These are phyloP conservation scores for Drosophila nigricruria DNA, from an alignment of 2,888 invertebrate genomes.

Conservation along the genomic window DNA sequence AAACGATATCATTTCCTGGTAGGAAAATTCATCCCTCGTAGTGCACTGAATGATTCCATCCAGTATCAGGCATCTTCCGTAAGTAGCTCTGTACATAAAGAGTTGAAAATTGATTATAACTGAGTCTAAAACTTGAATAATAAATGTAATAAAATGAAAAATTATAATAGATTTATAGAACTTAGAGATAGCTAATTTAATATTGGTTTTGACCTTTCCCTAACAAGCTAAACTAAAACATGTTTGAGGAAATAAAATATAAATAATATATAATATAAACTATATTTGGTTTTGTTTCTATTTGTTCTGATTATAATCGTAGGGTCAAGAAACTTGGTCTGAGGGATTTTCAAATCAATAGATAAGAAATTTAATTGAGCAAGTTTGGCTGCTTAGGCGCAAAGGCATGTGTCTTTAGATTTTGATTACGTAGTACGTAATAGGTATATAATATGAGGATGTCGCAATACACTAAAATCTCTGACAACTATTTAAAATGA, in stretches of 20 bases:
- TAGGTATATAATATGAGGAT: background rate
- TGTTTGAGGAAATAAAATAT: background rate
- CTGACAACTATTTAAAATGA: too few relatives aligned
- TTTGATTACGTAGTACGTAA: background rate
- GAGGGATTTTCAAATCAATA: background rate
- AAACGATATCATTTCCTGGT: conserved; percentile 99
- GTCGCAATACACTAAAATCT: too few relatives aligned
- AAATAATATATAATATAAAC: background rate
- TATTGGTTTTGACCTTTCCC: too few relatives aligned
- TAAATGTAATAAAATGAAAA: too few relatives aligned
- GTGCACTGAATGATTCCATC: conserved; percentile 99
- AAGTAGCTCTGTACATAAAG: conserved; percentile 77
- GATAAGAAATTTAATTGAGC: background rate
- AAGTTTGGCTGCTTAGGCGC: background rate
- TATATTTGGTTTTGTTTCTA: background rate
- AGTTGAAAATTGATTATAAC: too few relatives aligned
- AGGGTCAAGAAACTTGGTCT: background rate
- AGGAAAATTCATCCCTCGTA: conserved; percentile 97
- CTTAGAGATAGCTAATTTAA: too few relatives aligned
- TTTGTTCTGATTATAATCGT: background rate
- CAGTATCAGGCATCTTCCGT: conserved; percentile 94
- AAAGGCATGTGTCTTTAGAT: background rate
- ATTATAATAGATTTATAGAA: too few relatives aligned
- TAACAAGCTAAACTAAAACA: too few relatives aligned
- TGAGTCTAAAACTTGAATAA: too few relatives aligned